Conservation (phyloP, 2,113 vertebrate species). For the Alligator mississippiensis region DNA sequence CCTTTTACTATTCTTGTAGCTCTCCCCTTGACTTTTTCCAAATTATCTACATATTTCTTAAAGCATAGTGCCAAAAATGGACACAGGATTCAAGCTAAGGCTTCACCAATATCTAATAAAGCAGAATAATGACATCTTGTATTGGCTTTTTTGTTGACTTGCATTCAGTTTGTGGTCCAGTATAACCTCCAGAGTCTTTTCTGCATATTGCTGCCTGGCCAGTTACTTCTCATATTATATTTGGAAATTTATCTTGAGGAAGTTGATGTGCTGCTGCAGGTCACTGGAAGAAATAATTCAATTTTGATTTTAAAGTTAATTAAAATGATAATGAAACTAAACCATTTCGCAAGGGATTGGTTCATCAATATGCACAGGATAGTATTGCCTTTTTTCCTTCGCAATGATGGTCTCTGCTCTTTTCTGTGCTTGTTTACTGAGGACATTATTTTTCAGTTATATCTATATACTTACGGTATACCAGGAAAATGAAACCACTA, state of each 20-base stretch:
- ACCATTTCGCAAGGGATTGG: background rate
- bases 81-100: background rate
- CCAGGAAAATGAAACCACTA: background rate
- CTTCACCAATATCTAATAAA: background rate
- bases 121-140: background rate
- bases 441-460: background rate
- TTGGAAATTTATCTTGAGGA: background rate
- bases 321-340: background rate
- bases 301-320: conserved; percentile 8
- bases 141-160: background rate
- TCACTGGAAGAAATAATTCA: background rate
- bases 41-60: background rate
- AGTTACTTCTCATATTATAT: background rate
- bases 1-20: background rate
- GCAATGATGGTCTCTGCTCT: background rate
- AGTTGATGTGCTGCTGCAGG: background rate
- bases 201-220: background rate
- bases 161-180: background rate
- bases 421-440: background rate
- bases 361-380: background rate
- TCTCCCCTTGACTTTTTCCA: background rate
- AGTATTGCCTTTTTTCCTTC: background rate
- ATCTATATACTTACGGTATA: too few relatives aligned
- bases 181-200: background rate
- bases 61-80: background rate